phyloP scores from a whole-genome alignment of 2,113 vertebrate species.

The Madoqua kirkii region DNA sequence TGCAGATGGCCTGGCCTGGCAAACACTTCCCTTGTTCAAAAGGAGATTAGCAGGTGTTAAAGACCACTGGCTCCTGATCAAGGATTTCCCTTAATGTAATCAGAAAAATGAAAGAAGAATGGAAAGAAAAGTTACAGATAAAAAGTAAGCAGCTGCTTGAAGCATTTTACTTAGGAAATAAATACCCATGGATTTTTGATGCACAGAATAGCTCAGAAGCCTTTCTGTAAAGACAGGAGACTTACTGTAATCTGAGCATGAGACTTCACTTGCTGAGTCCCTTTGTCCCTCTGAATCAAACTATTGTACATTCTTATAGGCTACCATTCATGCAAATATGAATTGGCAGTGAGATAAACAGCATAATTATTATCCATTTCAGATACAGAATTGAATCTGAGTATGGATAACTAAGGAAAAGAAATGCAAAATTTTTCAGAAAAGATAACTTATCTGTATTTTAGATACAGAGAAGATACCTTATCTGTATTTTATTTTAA shows the following conservation, averaged over 20 bases:
- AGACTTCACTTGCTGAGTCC: neutral
- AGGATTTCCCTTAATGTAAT: slow-evolving; percentile 39
- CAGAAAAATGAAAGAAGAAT: slow-evolving; percentile 57
- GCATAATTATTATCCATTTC: neutral
- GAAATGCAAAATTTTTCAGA: slow-evolving; percentile 18
- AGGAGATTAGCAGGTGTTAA: slow-evolving; percentile 68
- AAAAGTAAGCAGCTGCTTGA: slow-evolving; percentile 51
- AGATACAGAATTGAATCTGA: slow-evolving; percentile 3
- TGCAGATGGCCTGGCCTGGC: slow-evolving; percentile 68
- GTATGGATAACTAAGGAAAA: neutral
- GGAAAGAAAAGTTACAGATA: slow-evolving; percentile 38
- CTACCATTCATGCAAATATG: slow-evolving; percentile 37
- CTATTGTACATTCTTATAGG: slow-evolving; percentile 28
- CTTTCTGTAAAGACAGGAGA: neutral
- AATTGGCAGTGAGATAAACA: neutral
- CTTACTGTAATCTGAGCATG: slow-evolving; percentile 37
- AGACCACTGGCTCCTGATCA: slow-evolving; percentile 63
- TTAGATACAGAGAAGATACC: neutral
- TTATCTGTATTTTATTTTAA: neutral
- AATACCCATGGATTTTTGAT: slow-evolving; percentile 23
- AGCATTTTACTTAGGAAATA: slow-evolving; percentile 48
- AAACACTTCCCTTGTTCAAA: slow-evolving; percentile 68
- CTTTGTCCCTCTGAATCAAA: slow-evolving; percentile 39
- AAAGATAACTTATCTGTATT: neutral
- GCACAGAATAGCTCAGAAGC: neutral